phyloP scores from a whole-genome alignment of 2,797 vertebrate species.

The Discoglossus pictus region DNA sequence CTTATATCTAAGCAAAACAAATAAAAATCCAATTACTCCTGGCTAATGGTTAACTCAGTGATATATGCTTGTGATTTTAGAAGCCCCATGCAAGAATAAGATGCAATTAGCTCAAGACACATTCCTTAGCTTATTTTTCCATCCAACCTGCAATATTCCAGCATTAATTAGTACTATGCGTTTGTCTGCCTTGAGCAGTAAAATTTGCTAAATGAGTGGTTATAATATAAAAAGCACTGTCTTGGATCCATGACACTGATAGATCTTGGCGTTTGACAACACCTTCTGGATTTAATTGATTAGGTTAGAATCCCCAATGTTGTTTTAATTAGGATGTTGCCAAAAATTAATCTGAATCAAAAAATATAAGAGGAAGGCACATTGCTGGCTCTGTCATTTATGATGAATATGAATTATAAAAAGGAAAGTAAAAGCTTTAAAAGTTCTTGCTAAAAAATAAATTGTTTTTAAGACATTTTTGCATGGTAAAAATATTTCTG shows the following conservation, averaged over 20 bases:
- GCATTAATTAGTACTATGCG: slow-evolving; percentile 20
- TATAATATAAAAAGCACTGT: not conserved
- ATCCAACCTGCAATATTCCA: slow-evolving; percentile 16
- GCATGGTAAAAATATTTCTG: too few relatives aligned
- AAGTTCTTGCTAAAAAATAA: too few relatives aligned
- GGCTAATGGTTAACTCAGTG: slow-evolving; percentile 4
- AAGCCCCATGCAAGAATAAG: not conserved
- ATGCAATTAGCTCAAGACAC: slow-evolving; percentile 16
- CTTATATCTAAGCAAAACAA: not conserved
- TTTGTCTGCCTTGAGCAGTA: slow-evolving; percentile 9
- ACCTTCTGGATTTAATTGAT: slow-evolving; percentile 23
- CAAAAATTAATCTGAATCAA: not conserved
- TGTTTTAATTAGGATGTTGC: slow-evolving; percentile 12
- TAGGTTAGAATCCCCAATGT: slow-evolving; percentile 14
- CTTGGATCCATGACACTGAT: slow-evolving; percentile 8
- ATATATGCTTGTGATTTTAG: not conserved
- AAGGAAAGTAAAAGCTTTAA: too few relatives aligned
- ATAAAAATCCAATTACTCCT: slow-evolving; percentile 8
- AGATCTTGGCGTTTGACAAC: slow-evolving; percentile 21
- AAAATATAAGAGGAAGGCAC: not conserved
- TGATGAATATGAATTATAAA: too few relatives aligned
- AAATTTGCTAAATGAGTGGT: not conserved
- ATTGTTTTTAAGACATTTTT: too few relatives aligned
- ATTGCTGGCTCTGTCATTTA: not conserved
- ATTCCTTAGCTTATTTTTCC: not conserved